phyloP scores from a whole-genome alignment of 2,797 vertebrate species.

The Lophotriccus pileatus region DNA sequence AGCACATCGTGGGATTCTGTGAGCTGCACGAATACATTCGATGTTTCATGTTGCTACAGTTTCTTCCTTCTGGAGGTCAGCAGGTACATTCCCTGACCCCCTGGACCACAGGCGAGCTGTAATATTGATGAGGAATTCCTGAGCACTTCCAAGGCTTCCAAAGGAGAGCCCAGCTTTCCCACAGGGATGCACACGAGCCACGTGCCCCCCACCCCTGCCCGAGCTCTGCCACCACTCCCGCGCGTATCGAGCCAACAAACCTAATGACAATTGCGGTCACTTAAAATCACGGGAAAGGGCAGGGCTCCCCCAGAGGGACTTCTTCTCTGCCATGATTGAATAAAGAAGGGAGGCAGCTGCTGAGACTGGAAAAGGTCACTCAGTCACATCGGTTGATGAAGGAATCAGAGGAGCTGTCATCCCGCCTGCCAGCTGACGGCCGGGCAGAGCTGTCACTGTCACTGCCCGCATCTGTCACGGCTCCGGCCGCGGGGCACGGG shows the following conservation, averaged over 20 bases:
- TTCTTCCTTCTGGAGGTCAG: background rate
- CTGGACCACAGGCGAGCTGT: rapidly evolving
- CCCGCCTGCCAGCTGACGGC: constrained; percentile 66
- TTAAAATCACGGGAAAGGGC: constrained; percentile 63
- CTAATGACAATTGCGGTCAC: constrained; percentile 52
- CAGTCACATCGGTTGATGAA: constrained; percentile 73
- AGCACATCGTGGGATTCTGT: background rate
- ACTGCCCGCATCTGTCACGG: constrained; percentile 23
- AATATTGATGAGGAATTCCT: background rate
- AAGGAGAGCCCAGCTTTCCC: background rate
- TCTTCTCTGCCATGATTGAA: constrained; percentile 71
- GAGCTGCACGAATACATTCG: background rate
- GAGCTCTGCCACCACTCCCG: background rate
- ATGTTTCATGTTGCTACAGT: background rate
- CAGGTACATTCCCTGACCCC: rapidly evolving
- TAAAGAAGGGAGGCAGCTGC: constrained; percentile 71
- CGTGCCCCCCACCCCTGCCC: rapidly evolving
- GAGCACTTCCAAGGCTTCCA: background rate
- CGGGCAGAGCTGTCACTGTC: constrained; percentile 64
- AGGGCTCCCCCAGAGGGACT: constrained; percentile 55
- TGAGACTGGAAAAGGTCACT: constrained; percentile 80
- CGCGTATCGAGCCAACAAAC: background rate
- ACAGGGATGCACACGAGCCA: rapidly evolving
- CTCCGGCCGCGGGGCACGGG: background rate
- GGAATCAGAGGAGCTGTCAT: constrained; percentile 79